These are phyloP conservation scores for Pseudochirops corinnae DNA, from an alignment of 2,797 vertebrate genomes.

Conservation along the genomic window DNA sequence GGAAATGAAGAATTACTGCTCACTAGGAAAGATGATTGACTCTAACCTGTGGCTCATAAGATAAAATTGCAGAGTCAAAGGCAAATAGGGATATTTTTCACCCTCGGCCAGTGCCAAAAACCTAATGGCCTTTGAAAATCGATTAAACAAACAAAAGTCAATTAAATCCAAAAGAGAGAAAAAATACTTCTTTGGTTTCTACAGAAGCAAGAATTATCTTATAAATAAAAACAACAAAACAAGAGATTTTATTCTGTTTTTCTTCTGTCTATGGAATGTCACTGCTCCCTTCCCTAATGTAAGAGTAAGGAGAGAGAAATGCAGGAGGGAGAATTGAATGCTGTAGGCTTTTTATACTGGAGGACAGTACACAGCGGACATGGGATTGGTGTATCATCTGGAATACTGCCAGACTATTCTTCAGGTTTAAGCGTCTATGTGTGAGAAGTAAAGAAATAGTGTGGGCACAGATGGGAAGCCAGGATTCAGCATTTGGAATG, in stretches of 20 bases:
- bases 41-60: not conserved
- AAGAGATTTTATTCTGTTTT: fast-evolving
- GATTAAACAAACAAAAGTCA: not conserved
- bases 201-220: not conserved
- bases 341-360: not conserved
- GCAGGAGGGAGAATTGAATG: not conserved
- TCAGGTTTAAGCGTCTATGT: not conserved
- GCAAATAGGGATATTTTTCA: not conserved
- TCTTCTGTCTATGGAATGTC: not conserved
- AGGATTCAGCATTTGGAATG: not conserved
- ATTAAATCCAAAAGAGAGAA: not conserved
- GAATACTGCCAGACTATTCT: not conserved
- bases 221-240: not conserved
- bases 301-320: not conserved
- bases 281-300: not conserved
- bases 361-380: not conserved
- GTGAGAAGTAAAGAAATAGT: not conserved
- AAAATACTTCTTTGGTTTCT: not conserved
- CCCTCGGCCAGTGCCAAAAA: not conserved
- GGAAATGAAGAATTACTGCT: not conserved
- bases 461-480: not conserved
- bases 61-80: not conserved
- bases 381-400: not conserved
- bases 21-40: fast-evolving
- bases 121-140: not conserved